phyloP scores from a whole-genome alignment of 2,113 vertebrate genomes.

The Tupaia chinensis region DNA sequence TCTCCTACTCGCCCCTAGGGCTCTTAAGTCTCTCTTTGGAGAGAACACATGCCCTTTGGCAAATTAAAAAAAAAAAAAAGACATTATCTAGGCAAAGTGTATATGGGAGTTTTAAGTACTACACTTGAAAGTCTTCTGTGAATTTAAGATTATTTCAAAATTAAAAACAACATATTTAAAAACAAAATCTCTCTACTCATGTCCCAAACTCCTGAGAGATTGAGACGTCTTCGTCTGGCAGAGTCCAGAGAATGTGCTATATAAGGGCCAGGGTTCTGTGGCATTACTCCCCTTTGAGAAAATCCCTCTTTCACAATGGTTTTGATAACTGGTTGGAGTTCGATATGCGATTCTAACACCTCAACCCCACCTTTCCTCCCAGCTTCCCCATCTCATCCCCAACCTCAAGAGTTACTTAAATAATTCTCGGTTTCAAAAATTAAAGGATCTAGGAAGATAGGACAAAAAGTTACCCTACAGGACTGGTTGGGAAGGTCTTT shows the following conservation, averaged over 20 bases:
- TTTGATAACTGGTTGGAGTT: not conserved
- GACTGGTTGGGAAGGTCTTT: not conserved
- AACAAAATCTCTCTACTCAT: not conserved
- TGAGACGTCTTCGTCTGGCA: not conserved
- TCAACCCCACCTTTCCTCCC: not conserved
- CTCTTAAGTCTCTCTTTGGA: too few species aligned
- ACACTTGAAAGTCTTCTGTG: constrained; percentile 6
- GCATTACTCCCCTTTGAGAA: not conserved
- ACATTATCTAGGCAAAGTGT: not conserved
- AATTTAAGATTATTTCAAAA: constrained; percentile 32
- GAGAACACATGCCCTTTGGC: too few species aligned
- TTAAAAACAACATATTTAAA: not conserved
- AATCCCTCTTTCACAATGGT: not conserved
- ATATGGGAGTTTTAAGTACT: not conserved
- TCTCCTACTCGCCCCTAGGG: too few species aligned
- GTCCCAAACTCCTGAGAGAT: not conserved
- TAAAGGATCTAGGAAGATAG: not conserved
- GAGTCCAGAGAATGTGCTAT: not conserved
- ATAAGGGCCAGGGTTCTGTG: rapidly evolving
- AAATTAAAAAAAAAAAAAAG: too few species aligned
- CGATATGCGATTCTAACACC: not conserved
- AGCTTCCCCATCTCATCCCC: not conserved
- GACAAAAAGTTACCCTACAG: not conserved
- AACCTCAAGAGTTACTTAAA: not conserved
- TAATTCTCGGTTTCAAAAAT: not conserved